Evolutionary conservation across 1,140 invertebrate genomes (phyloP).

Genomic region (Globodera rostochiensis): DNA sequence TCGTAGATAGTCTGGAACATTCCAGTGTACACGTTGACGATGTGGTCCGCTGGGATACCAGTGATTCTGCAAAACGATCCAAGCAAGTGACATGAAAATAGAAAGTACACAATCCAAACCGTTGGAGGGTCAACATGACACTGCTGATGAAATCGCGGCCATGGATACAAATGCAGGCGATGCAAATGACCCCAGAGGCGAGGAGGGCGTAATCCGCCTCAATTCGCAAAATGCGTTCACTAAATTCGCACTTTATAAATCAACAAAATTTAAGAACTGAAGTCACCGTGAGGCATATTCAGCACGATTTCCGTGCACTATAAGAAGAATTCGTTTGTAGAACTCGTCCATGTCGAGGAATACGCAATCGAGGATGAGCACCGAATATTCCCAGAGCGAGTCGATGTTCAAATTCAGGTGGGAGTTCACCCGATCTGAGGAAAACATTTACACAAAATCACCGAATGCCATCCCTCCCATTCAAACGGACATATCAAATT

Average conservation of each 20-base stretch:
- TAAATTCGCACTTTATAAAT: constrained; percentile 11
- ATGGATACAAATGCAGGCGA: constrained; percentile 34
- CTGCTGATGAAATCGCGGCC: constrained; percentile 26
- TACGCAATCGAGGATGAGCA: constrained; percentile 32
- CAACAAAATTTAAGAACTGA: too few relatives aligned
- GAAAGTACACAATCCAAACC: background rate
- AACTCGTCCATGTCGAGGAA: constrained; percentile 30
- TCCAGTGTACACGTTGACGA: constrained; percentile 22
- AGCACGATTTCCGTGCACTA: constrained; percentile 26
- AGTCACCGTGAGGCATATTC: constrained; percentile 19
- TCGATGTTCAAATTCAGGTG: constrained; percentile 23
- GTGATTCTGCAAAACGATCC: background rate
- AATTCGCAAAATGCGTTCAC: constrained; percentile 25
- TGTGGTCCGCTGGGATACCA: constrained; percentile 25
- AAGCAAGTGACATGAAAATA: too few relatives aligned
- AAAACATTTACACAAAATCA: constrained; percentile 2
- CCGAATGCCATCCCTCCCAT: background rate
- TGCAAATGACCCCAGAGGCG: constrained; percentile 27
- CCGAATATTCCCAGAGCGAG: constrained; percentile 34
- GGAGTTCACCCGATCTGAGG: constrained; percentile 5
- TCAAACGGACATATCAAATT: constrained; percentile 34
- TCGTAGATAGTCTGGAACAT: constrained; percentile 34
- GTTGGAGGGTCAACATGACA: constrained; percentile 18
- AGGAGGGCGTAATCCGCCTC: constrained; percentile 34
- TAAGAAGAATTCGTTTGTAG: constrained; percentile 19